A percentile compares a stretch with the other conserved stretches of the same genome.
These are phyloP conservation scores for Zosterops pallidus DNA, from an alignment of 2,113 vertebrate species.

Conservation along the genomic window DNA sequence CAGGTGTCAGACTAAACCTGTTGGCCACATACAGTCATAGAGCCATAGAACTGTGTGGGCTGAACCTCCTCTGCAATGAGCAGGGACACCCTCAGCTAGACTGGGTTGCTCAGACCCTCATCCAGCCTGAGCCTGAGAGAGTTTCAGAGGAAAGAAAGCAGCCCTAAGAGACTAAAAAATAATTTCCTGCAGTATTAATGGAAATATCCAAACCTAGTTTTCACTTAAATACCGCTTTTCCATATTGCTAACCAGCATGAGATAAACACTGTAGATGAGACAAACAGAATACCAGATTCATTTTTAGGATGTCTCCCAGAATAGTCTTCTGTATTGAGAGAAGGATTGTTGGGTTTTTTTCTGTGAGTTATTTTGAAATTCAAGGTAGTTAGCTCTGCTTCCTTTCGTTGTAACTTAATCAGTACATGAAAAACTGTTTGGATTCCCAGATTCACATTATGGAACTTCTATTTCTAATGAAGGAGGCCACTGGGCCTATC, in stretches of 20 bases:
- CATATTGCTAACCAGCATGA: background rate
- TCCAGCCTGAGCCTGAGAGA: background rate
- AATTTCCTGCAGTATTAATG: rapidly evolving
- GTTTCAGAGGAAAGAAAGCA: background rate
- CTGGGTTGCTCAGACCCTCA: background rate
- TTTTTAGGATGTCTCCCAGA: background rate
- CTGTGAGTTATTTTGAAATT: background rate
- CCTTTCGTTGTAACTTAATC: background rate
- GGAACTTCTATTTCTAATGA: background rate
- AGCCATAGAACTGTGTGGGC: background rate
- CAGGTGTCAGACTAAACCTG: background rate
- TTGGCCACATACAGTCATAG: background rate
- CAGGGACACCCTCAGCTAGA: background rate
- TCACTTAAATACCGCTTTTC: background rate
- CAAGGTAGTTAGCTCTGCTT: background rate
- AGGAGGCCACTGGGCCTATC: background rate
- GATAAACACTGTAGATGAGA: background rate
- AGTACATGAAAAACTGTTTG: background rate
- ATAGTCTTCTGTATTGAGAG: background rate
- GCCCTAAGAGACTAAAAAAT: background rate
- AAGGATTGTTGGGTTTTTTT: background rate
- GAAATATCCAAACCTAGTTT: background rate
- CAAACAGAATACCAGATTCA: background rate
- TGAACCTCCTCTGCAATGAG: background rate
- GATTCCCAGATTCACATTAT: background rate